Conservation (phyloP, 1,140 invertebrate species). For the Thaumatotibia leucotreta region DNA sequence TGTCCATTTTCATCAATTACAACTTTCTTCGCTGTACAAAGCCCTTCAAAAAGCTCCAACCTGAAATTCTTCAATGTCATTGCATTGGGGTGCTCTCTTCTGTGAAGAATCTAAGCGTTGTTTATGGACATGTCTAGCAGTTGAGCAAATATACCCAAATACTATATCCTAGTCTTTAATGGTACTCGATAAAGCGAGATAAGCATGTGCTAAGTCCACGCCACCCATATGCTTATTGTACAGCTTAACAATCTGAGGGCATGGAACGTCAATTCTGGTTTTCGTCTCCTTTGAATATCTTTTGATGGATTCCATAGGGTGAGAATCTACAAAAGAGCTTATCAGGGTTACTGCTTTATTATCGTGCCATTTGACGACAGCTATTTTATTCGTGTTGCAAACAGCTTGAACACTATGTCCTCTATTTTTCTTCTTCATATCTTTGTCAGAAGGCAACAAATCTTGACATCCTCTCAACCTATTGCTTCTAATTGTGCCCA, state of each 20-base stretch:
- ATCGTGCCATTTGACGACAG: slow-evolving; percentile 59
- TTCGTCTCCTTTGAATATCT: slow-evolving; percentile 29
- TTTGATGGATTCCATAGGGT: slow-evolving; percentile 41
- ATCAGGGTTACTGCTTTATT: slow-evolving; percentile 63
- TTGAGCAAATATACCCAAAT: background rate
- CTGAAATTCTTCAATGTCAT: background rate
- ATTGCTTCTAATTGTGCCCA: slow-evolving; percentile 24
- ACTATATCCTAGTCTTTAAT: slow-evolving; percentile 8
- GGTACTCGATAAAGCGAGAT: slow-evolving; percentile 23
- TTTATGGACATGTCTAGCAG: background rate
- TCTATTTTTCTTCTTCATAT: slow-evolving; percentile 44
- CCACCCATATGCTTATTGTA: slow-evolving; percentile 61
- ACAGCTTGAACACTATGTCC: slow-evolving; percentile 22
- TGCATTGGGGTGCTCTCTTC: background rate
- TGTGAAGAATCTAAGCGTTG: background rate
- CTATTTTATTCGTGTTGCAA: slow-evolving; percentile 38
- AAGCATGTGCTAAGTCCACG: slow-evolving; percentile 45
- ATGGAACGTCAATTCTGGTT: slow-evolving; percentile 40
- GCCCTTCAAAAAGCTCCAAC: background rate
- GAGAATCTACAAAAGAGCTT: slow-evolving; percentile 47
- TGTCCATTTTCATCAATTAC: too few relatives aligned
- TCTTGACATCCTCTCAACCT: slow-evolving; percentile 3
- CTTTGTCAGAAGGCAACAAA: slow-evolving; percentile 37
- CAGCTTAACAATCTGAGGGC: slow-evolving; percentile 55
- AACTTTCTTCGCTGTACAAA: background rate